Conservation (phyloP, 2,113 vertebrate genomes). For the Regulus satrapa region DNA sequence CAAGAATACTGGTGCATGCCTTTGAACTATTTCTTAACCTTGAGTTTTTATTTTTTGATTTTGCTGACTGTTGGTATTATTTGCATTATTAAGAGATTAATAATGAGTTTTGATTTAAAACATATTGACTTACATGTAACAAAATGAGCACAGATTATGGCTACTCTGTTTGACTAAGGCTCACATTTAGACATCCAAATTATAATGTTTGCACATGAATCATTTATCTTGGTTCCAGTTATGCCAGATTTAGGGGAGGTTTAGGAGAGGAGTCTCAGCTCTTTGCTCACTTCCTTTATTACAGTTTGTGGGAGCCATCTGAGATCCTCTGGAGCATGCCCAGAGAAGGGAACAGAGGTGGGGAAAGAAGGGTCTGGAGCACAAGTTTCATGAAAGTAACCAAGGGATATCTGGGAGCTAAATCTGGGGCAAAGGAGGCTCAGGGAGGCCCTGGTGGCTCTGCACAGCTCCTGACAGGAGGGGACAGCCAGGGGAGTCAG, state of each 20-base stretch:
- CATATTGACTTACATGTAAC: fast-evolving
- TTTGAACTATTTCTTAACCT: not conserved
- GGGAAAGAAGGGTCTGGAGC: not conserved
- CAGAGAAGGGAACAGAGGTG: not conserved
- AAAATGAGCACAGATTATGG: not conserved
- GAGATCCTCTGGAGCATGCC: fast-evolving
- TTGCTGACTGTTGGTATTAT: not conserved
- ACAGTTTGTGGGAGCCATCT: fast-evolving
- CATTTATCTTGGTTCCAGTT: not conserved
- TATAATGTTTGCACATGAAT: not conserved
- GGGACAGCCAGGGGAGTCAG: fast-evolving
- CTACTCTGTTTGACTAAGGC: not conserved
- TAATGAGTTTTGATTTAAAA: fast-evolving
- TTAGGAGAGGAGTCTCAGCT: not conserved
- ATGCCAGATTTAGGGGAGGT: not conserved
- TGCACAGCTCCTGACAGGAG: not conserved
- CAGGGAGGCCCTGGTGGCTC: fast-evolving
- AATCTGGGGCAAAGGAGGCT: not conserved
- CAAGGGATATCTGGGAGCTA: not conserved
- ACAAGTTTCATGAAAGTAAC: not conserved
- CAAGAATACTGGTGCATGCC: fast-evolving
- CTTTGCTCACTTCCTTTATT: not conserved
- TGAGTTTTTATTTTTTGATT: not conserved
- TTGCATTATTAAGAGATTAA: not conserved
- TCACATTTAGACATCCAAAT: not conserved